A percentile compares a stretch with the other conserved stretches of the same genome.
phyloP scores from a whole-genome alignment of 30 jellyfish, hydroid and myxozoan species.

The Sanderia malayensis region DNA sequence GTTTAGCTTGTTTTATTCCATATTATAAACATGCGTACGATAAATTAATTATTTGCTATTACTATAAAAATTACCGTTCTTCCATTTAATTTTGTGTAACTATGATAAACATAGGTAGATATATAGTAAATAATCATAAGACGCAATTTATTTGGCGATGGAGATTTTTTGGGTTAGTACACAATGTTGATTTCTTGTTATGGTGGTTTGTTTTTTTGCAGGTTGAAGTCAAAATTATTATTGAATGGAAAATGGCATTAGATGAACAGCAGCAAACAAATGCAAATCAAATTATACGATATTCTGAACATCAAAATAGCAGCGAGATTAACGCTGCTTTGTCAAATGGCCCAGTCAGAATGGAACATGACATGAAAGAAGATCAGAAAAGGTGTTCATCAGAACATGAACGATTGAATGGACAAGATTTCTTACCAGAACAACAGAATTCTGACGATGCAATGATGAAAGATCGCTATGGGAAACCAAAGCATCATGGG shows the following conservation, averaged over 20 bases:
- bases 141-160: too few species aligned
- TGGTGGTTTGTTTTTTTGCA: too few species aligned
- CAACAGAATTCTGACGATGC: conserved; percentile 16
- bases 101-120: too few species aligned
- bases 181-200: too few species aligned
- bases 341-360: not conserved
- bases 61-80: too few species aligned
- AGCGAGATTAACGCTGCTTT: conserved; percentile 4
- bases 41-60: too few species aligned
- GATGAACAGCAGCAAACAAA: conserved; percentile 35
- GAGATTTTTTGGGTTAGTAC: too few species aligned
- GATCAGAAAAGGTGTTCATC: conserved; percentile 18
- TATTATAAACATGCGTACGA: too few species aligned
- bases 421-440: conserved; percentile 30
- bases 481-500: conserved; percentile 69
- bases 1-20: too few species aligned
- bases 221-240: conserved; percentile 18
- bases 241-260: conserved; percentile 55
- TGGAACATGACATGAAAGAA: conserved; percentile 24
- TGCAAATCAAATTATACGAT: not conserved
- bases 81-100: too few species aligned
- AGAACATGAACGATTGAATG: conserved; percentile 13
- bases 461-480: conserved; percentile 36
- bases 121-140: too few species aligned
- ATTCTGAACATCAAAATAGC: conserved; percentile 34